Base-by-base conservation (phyloP, 1,140 invertebrate species). In the Drosophila neocordata region DNA sequence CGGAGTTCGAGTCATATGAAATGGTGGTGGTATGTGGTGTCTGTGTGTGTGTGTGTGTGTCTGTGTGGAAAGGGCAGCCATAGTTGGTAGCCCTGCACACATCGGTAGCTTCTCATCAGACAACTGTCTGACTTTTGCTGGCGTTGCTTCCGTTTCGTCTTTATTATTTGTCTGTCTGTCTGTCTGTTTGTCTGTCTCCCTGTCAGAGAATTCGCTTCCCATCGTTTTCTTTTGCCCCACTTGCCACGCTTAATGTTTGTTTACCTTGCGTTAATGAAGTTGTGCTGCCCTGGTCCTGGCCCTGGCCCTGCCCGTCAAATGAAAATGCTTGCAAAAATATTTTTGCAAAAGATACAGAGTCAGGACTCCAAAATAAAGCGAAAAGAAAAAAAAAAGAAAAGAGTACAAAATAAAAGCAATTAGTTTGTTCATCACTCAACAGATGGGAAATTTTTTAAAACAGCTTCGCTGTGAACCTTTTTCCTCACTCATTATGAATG, bases 261-360 rank as follows among this genome's bases (percentile, higher is more conserved):
- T 90, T 90, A 90, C 81, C 79, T 90, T 90, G 68, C 88, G 88
- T 90, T 90, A 90, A 90, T 90, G 88, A 90, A 90, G 88, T 90
- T 90, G 88, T 87, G 41, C 41, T 48, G 15, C 15, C 4, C 41
- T 83, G 77, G 70, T 78, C 67, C 56, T 64, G 38, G 62, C 41
- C 5, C 15, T 80, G 77, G 71, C 61, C 69, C 53, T 27, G 71
- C 65, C 38, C 27, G 38, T 31, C 64, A 34, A 60, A 56, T 55
- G 62, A 73, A 85, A 64, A 73, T 65, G 65, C 71, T 77, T 65
- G 58, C 58, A 61, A 61, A 73, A 65, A 68, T 76, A 64, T 76
- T 82, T 78, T 57, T 62, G 81, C 82, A 76, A 85, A 73, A 68
- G 56, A 55, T 37, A 69, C 38, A 52, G 15, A 62, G 9, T 8